A percentile compares a stretch with the other conserved stretches of the same genome.
phyloP scores from a whole-genome alignment of 64 coral and sea anemone species.

The Pachyseris speciosa region DNA sequence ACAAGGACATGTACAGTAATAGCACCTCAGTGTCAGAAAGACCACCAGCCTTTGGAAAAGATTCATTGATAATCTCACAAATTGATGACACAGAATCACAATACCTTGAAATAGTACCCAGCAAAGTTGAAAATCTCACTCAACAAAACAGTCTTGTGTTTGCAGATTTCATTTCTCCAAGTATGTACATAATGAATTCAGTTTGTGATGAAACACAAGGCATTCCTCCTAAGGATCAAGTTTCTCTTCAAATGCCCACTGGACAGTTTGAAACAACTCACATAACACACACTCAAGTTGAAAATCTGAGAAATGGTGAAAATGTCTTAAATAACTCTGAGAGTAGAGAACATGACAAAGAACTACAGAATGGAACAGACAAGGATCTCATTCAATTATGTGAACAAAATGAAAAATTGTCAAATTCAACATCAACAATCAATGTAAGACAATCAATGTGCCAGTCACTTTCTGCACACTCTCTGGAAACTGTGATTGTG shows the following conservation, averaged over 20 bases:
- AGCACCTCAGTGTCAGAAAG: background rate
- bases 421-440: background rate
- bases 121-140: background rate
- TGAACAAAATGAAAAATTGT: background rate
- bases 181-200: background rate
- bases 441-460: background rate
- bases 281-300: background rate
- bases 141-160: background rate
- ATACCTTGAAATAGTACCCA: background rate
- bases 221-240: background rate
- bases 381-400: background rate
- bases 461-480: background rate
- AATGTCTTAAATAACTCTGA: background rate
- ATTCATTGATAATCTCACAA: background rate
- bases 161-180: background rate
- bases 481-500: background rate
- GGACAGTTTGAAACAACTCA: background rate
- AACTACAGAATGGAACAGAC: background rate
- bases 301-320: background rate
- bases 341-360: background rate
- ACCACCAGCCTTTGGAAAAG: background rate
- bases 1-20: background rate
- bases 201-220: background rate
- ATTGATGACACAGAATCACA: background rate
- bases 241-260: background rate